phyloP scores from a whole-genome alignment of 2,113 vertebrate genomes.

The Corythoichthys haematopterus region DNA sequence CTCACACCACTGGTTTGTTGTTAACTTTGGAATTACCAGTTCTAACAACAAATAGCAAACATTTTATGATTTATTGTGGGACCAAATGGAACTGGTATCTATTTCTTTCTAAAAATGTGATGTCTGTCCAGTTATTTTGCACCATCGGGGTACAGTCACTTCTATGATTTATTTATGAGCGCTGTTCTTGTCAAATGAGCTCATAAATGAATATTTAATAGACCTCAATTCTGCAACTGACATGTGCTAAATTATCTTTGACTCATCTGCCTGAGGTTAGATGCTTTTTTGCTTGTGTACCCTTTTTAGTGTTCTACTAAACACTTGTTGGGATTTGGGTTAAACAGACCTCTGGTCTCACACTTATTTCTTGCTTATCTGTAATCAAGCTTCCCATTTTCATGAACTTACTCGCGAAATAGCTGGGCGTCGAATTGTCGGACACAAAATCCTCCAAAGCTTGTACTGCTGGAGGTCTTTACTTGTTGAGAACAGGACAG shows the following conservation, averaged over 20 bases:
- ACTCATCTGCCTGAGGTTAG: background rate
- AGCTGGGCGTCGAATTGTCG: conserved; percentile 1
- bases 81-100: background rate
- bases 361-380: conserved; percentile 8
- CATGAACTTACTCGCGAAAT: conserved; percentile 8
- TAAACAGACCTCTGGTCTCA: conserved; percentile 1
- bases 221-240: background rate
- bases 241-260: conserved; percentile 1
- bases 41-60: background rate
- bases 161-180: conserved; percentile 11
- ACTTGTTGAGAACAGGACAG: conserved; percentile 3
- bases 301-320: background rate
- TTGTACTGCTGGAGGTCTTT: background rate
- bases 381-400: background rate
- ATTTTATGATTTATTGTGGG: background rate
- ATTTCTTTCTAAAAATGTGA: background rate
- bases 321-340: background rate
- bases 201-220: conserved; percentile 4
- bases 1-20: conserved; percentile 8
- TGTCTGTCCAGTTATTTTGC: background rate
- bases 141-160: background rate
- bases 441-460: conserved; percentile 3
- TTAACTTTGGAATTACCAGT: background rate
- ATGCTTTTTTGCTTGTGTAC: background rate
- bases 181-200: conserved; percentile 8